A percentile compares a stretch with the other conserved stretches of the same genome.
phyloP scores from a whole-genome alignment of 2,113 vertebrate species.

The Cinclus cinclus region DNA sequence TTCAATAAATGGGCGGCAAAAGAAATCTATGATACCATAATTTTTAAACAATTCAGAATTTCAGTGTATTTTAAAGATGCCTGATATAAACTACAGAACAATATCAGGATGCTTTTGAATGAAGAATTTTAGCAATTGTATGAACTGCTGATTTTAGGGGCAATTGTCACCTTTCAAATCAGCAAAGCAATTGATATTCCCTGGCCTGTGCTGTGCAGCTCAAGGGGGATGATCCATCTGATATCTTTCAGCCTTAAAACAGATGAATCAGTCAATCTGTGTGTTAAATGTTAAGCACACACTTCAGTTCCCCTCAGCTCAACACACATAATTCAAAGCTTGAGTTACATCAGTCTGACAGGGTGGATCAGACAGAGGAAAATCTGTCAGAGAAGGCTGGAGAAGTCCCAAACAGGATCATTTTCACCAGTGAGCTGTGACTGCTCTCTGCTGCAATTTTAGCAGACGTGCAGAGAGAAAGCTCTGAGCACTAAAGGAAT shows the following conservation, averaged over 20 bases:
- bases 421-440: not conserved
- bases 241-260: not conserved
- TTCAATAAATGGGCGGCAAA: not conserved
- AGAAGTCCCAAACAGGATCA: not conserved
- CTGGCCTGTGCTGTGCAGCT: not conserved
- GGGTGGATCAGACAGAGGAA: not conserved
- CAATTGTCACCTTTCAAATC: not conserved
- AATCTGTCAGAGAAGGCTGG: not conserved
- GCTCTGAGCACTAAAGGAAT: not conserved
- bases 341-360: not conserved
- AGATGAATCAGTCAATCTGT: slow-evolving; percentile 1
- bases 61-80: not conserved
- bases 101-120: not conserved
- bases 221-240: not conserved
- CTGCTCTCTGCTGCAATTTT: slow-evolving; percentile 30
- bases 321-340: not conserved
- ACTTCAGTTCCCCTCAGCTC: not conserved
- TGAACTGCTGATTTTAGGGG: not conserved
- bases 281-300: not conserved
- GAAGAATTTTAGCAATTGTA: not conserved
- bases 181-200: slow-evolving; percentile 2
- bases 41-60: not conserved
- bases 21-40: not conserved
- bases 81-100: not conserved
- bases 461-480: not conserved